These are phyloP conservation scores for Microctonus hyperodae DNA, from an alignment of 2,888 invertebrate genomes.

Conservation along the genomic window DNA sequence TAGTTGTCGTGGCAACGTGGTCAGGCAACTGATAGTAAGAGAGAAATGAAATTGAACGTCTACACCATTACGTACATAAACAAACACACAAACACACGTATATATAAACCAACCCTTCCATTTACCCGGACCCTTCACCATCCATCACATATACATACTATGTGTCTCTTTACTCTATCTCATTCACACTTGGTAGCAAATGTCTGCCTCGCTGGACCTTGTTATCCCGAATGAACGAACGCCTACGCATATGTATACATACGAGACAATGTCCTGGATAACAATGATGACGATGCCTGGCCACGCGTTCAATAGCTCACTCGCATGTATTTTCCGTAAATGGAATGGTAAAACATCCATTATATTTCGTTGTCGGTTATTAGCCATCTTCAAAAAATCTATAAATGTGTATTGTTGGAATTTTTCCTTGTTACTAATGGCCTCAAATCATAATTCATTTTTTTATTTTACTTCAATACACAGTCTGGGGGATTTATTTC, in stretches of 20 bases:
- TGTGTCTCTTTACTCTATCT: not conserved
- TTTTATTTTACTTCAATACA: no score
- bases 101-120: not conserved
- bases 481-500: no score
- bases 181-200: not conserved
- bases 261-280: slow-evolving; percentile 39
- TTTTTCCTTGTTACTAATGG: no score
- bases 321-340: slow-evolving; percentile 35
- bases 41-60: slow-evolving; percentile 35
- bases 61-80: slow-evolving; percentile 33
- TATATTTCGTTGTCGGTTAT: slow-evolving; percentile 35
- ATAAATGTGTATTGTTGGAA: no score
- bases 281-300: slow-evolving; percentile 34
- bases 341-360: slow-evolving; percentile 37
- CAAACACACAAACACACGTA: not conserved
- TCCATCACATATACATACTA: slow-evolving; percentile 4
- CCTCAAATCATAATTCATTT: no score
- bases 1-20: slow-evolving; percentile 38
- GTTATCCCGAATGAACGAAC: slow-evolving; percentile 23
- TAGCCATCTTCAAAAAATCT: slow-evolving; percentile 32
- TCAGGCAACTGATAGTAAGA: not conserved
- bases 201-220: slow-evolving; percentile 9
- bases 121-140: slow-evolving; percentile 6
- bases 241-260: slow-evolving; percentile 15
- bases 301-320: not conserved